Conservation (phyloP, 2,113 vertebrate genomes). For the Ptilonorhynchus violaceus region DNA sequence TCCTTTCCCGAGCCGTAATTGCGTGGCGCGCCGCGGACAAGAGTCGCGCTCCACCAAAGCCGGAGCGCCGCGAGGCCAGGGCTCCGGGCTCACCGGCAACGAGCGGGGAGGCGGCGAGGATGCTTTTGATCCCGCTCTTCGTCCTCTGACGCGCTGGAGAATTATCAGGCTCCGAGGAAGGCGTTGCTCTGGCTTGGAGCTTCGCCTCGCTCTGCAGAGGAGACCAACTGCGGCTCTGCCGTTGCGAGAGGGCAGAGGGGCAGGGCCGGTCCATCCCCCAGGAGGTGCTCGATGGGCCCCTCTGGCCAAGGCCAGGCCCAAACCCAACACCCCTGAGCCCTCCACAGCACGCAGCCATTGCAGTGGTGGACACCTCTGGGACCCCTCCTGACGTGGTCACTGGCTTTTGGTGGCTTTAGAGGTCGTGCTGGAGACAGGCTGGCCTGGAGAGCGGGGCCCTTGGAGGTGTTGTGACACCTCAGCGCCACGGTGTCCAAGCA, state of each 20-base stretch:
- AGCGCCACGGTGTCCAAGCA: fast-evolving
- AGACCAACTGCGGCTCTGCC: background rate
- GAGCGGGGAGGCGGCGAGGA: background rate
- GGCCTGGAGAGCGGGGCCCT: background rate
- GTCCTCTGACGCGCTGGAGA: background rate
- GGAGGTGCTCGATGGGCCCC: background rate
- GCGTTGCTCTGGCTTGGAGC: background rate
- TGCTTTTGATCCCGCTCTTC: conserved; percentile 36
- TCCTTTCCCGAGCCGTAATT: conserved; percentile 12
- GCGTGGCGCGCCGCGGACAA: background rate
- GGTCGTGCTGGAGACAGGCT: background rate
- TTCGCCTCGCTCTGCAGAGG: background rate
- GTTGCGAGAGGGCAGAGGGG: background rate
- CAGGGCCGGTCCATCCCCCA: fast-evolving
- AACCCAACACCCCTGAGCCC: background rate
- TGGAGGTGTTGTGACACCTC: background rate
- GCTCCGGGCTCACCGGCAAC: background rate
- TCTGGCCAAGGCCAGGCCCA: background rate
- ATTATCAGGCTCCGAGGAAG: background rate
- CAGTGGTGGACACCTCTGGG: fast-evolving
- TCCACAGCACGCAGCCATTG: fast-evolving
- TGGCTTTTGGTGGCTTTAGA: background rate
- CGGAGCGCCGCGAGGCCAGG: background rate
- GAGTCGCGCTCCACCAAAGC: conserved; percentile 19
- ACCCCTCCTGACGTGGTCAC: fast-evolving